Conservation (phyloP, 2,888 invertebrate species). For the Himalopsyche japonica region DNA sequence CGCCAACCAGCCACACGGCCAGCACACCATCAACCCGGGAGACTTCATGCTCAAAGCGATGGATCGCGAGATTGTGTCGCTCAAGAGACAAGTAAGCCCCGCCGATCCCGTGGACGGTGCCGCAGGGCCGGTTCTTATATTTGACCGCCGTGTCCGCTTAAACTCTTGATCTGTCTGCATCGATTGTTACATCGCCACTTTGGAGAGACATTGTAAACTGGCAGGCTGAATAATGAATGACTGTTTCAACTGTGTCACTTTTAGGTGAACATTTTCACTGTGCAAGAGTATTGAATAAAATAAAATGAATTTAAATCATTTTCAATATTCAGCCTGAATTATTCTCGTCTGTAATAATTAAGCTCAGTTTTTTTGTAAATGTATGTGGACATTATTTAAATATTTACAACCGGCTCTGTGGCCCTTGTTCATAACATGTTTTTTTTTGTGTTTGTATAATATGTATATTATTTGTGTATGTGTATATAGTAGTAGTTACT, state of each 20-base stretch:
- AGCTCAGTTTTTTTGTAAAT: not conserved
- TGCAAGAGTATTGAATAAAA: not conserved
- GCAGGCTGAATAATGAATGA: not conserved
- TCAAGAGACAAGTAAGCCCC: constrained; percentile 92
- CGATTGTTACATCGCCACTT: not conserved
- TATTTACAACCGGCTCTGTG: constrained; percentile 26
- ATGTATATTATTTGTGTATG: constrained; percentile 41
- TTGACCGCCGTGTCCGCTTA: constrained; percentile 2
- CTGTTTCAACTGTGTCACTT: not conserved
- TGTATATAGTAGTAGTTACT: constrained; percentile 34
- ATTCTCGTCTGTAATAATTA: not conserved
- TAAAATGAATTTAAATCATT: not conserved
- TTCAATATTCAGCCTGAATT: not conserved
- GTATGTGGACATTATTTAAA: not conserved
- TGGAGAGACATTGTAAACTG: not conserved
- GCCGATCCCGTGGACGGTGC: not conserved
- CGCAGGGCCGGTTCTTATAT: not conserved
- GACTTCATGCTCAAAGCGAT: constrained; percentile 87
- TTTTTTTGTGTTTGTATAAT: constrained; percentile 44
- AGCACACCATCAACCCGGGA: constrained; percentile 65
- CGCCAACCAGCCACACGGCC: constrained; percentile 45
- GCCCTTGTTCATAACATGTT: constrained; percentile 10
- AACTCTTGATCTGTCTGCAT: not conserved
- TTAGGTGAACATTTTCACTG: not conserved
- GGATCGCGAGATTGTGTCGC: constrained; percentile 91